These are phyloP conservation scores for Aplidium turbinatum DNA, from an alignment of 23 tunicate species.

Conservation along the genomic window DNA sequence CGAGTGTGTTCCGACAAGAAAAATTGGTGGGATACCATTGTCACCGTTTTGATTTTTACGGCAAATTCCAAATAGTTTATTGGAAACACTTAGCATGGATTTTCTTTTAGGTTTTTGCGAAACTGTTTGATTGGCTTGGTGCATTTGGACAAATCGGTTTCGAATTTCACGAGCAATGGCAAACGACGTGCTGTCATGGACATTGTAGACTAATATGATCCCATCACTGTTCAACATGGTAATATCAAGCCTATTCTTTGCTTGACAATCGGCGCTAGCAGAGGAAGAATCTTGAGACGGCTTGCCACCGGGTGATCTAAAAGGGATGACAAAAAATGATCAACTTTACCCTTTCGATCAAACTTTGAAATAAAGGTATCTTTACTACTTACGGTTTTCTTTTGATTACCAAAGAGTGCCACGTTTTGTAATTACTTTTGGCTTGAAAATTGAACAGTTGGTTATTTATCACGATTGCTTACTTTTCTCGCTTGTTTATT, in stretches of 20 bases:
- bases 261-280: no score
- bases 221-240: constrained; percentile 47
- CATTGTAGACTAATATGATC: constrained; percentile 50
- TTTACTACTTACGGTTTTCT: no score
- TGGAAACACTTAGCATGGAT: background rate
- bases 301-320: no score
- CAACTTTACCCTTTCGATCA: no score
- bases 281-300: no score
- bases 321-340: no score
- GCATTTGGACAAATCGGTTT: constrained; percentile 25
- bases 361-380: no score
- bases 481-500: no score
- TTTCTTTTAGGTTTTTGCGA: background rate
- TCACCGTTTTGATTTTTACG: background rate
- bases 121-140: background rate
- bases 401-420: no score
- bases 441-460: no score
- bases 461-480: no score
- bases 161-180: constrained; percentile 45
- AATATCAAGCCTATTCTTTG: constrained; percentile 30
- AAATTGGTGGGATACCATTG: constrained; percentile 47
- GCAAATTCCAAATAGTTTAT: constrained; percentile 1
- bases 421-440: no score
- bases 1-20: constrained; percentile 66
- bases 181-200: constrained; percentile 48